Conservation (phyloP, 2,113 vertebrate genomes). For the Takifugu bimaculatus region DNA sequence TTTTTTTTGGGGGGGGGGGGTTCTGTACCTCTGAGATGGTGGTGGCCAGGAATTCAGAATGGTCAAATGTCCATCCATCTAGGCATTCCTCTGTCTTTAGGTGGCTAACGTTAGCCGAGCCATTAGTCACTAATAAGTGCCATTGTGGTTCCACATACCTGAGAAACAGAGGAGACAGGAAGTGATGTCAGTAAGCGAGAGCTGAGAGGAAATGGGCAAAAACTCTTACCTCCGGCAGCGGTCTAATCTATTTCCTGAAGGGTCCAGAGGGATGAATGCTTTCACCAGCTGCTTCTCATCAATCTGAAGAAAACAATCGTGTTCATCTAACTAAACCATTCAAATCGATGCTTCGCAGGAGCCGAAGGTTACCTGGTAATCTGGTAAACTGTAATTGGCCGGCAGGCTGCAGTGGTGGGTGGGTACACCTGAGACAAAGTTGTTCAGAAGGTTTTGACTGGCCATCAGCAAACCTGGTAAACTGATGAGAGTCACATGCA, state of each 20-base stretch:
- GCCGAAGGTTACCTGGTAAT: background rate
- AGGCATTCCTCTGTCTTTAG: constrained; percentile 67
- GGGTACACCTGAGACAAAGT: constrained; percentile 76
- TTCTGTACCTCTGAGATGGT: constrained; percentile 81
- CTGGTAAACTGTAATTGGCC: constrained; percentile 47
- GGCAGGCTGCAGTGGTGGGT: constrained; percentile 71
- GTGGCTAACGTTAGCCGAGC: constrained; percentile 40
- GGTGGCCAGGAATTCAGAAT: constrained; percentile 74
- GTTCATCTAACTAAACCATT: background rate
- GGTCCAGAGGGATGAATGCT: constrained; percentile 65
- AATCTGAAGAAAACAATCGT: constrained; percentile 34
- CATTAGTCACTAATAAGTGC: constrained; percentile 41
- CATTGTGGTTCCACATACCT: constrained; percentile 61
- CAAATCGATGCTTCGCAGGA: too few species aligned
- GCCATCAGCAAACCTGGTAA: constrained; percentile 79
- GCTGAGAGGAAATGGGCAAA: background rate
- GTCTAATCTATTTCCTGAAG: constrained; percentile 50
- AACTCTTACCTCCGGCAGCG: constrained; percentile 65
- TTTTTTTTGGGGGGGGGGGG: background rate
- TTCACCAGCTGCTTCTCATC: constrained; percentile 42
- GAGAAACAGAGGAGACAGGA: constrained; percentile 3
- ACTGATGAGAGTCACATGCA: constrained; percentile 74
- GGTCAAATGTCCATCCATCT: constrained; percentile 82
- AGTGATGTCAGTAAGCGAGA: constrained; percentile 1
- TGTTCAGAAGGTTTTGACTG: constrained; percentile 82